Percentiles rank a stretch among this genome's conserved stretches.
These are phyloP conservation scores for Cheilinus undulatus DNA, from an alignment of 2,113 vertebrate species.

Conservation along the genomic window DNA sequence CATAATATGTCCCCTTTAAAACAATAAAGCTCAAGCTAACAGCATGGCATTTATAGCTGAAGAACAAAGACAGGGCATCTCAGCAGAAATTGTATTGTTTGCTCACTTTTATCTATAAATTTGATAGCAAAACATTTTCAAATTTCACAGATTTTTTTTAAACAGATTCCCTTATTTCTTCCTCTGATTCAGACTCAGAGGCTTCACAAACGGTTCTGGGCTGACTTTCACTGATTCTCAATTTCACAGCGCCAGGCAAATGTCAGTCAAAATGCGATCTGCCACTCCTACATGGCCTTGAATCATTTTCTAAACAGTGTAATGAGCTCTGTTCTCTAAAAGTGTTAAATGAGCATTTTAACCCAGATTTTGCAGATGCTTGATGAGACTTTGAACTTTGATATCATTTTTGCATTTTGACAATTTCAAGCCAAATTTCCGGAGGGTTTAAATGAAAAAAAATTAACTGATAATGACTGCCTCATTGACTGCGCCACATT, in stretches of 20 bases:
- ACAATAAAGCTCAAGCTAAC: no score
- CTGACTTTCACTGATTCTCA: background rate
- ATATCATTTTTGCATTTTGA: background rate
- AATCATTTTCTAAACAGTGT: background rate
- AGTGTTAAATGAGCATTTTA: background rate
- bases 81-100: no score
- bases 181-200: background rate
- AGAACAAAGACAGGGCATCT: no score
- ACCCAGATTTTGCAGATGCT: background rate
- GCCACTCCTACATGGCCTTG: background rate
- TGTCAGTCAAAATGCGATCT: background rate
- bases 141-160: no score
- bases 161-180: no score
- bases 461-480: conserved; percentile 9
- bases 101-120: background rate
- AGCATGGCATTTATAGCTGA: no score
- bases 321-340: background rate
- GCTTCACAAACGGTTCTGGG: no score
- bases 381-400: background rate
- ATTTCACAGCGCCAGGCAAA: background rate
- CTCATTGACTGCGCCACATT: conserved; percentile 33
- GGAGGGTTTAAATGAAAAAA: background rate
- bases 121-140: background rate
- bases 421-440: background rate
- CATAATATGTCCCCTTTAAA: no score